A percentile compares a stretch with the other conserved stretches of the same genome.
These are phyloP conservation scores for Calliopum simillimum DNA, from an alignment of 2,888 invertebrate genomes.

Conservation along the genomic window DNA sequence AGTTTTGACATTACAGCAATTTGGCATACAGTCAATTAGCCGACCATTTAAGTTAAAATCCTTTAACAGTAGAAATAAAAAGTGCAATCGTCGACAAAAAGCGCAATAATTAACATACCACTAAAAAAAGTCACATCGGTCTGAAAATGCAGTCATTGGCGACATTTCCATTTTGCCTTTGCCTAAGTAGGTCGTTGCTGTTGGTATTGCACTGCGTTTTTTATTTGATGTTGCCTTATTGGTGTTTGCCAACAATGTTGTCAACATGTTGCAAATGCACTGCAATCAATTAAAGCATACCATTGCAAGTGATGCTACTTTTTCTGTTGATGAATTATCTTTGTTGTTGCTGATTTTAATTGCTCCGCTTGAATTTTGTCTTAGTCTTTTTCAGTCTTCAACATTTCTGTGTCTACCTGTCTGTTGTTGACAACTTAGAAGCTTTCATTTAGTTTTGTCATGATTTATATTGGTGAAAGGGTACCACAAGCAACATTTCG, in stretches of 20 bases:
- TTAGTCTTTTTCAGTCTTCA: neutral
- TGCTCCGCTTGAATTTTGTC: constrained; percentile 16
- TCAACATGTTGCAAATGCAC: constrained; percentile 5
- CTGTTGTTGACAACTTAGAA: constrained; percentile 16
- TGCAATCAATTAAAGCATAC: constrained; percentile 32
- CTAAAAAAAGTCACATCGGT: too few species aligned
- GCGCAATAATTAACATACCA: too few species aligned
- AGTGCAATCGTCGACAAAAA: too few species aligned
- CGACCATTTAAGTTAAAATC: too few species aligned
- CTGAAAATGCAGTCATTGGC: too few species aligned
- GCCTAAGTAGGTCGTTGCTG: constrained; percentile 13
- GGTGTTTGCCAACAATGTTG: constrained; percentile 21
- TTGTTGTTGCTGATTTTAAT: constrained; percentile 27
- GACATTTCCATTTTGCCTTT: neutral
- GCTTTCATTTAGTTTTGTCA: neutral
- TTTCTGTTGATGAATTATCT: constrained; percentile 11
- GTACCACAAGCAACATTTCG: too few species aligned
- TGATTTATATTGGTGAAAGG: constrained; percentile 32
- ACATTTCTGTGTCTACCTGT: neutral
- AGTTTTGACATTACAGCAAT: too few species aligned
- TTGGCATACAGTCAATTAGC: too few species aligned
- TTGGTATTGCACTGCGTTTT: neutral
- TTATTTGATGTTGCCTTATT: neutral
- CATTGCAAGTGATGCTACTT: constrained; percentile 17
- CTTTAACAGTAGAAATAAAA: too few species aligned